Evolutionary conservation across 2,113 vertebrate genomes (phyloP).

Genomic region (Pithys albifrons): DNA sequence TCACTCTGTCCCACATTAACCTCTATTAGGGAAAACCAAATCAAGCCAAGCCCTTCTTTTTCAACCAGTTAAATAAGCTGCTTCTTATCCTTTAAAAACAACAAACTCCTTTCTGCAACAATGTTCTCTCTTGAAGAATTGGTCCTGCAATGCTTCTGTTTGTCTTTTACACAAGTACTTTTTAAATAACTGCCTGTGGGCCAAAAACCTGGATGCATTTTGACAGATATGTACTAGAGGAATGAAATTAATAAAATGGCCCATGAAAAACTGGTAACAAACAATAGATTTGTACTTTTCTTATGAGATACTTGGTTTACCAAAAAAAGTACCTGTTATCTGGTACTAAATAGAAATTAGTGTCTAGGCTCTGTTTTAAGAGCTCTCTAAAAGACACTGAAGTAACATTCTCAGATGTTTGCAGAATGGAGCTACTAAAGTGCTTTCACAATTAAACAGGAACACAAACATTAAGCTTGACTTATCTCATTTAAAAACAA

Average conservation of each 20-base stretch:
- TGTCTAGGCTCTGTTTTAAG: background rate
- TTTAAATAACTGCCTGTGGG: background rate
- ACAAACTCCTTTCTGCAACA: background rate
- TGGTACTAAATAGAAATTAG: background rate
- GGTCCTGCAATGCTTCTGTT: background rate
- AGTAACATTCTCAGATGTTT: background rate
- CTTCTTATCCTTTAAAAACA: background rate
- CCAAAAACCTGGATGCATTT: background rate
- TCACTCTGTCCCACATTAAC: background rate
- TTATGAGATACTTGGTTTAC: background rate
- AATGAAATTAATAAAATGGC: background rate
- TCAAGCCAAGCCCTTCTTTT: background rate
- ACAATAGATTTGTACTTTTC: background rate
- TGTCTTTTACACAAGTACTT: background rate
- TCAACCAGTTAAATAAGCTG: background rate
- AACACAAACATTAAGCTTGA: background rate
- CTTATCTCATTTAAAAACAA: background rate
- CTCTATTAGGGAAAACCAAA: background rate
- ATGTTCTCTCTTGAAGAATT: background rate
- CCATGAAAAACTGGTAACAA: background rate
- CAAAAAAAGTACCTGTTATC: background rate
- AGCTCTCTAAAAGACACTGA: background rate
- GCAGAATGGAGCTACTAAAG: background rate
- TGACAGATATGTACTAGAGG: background rate
- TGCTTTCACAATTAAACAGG: background rate